Evolutionary conservation across 2,888 invertebrate species (phyloP), one percentile per base, ranked within the genome.

Genomic region (Penaeus monodon): DNA sequence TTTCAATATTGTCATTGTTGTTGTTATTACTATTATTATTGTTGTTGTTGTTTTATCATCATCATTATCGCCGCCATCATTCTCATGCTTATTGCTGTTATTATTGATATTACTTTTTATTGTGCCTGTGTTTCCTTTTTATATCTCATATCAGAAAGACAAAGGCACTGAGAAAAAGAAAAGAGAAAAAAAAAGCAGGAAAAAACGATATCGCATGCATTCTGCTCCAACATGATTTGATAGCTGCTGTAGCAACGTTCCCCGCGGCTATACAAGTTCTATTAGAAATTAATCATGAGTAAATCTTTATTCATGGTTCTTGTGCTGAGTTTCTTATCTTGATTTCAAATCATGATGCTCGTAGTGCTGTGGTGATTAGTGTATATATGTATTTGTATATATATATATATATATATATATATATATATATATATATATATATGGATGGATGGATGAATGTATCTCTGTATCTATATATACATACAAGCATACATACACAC

Each of bases 341-440:
- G 29, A 22, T 70, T 70, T 17, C n/a, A 70, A 29, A 70, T 70
- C 70, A 70, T 70, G 70, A 29, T 70, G 27, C 22, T 70, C 27
- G n/a, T 29, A 70, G 27, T 29, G 29, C 10, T 70, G 17, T 22
- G 17, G 17, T 33, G 24, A 20, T 24, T 70, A 29, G n/a, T 70
- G n/a, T 1, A 70, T 70, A 24, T 70, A 22, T 17, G 6, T 70
- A 22, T 68, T 12, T 68, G 17, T 27, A 20, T 68, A 68, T 17
- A 24, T 70, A 24, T 70, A 70, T 70, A 14, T 70, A 70, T 22
- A 24, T 33, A 14, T 33, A 70, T 70, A n/a, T 14, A 29, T 29
- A 14, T n/a, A 24, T 70, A n/a, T n/a, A 70, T 70, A 4, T 70
- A 70, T 70, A n/a, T 70, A 24, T 70, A n/a, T 70, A 70, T 70